Conservation (phyloP, 2,113 vertebrate genomes). For the Egretta garzetta region DNA sequence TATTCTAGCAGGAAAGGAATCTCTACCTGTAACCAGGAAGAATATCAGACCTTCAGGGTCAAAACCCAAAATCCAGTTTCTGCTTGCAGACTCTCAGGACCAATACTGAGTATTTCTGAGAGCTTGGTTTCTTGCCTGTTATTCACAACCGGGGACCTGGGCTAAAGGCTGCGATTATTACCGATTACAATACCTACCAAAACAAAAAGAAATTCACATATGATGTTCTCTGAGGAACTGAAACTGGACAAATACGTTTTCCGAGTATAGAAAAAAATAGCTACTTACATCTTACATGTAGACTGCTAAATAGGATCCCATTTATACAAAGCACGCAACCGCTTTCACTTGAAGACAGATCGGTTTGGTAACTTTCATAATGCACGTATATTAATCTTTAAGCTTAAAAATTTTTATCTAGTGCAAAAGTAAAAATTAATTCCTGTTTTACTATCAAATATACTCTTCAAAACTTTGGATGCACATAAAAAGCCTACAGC, state of each 20-base stretch:
- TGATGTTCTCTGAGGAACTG: neutral
- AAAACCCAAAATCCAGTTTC: neutral
- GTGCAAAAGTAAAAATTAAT: neutral
- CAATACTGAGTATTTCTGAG: constrained; percentile 11
- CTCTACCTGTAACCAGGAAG: neutral
- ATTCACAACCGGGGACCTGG: neutral
- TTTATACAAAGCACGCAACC: neutral
- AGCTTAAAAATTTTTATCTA: neutral
- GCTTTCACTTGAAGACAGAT: neutral
- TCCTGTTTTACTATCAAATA: neutral
- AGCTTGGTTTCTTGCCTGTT: neutral
- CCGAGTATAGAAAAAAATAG: neutral
- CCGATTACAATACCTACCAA: neutral
- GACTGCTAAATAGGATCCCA: neutral
- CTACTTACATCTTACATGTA: neutral
- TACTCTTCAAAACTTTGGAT: neutral
- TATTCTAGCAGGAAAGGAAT: constrained; percentile 31
- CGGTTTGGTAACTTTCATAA: neutral
- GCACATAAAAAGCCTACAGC: neutral
- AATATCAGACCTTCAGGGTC: neutral
- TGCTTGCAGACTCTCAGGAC: neutral
- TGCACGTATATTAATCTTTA: neutral
- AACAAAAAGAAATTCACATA: neutral
- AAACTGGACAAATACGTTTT: neutral
- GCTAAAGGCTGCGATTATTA: constrained; percentile 3